Conservation (phyloP, 2,888 invertebrate genomes). For the Drosophila rellima region DNA sequence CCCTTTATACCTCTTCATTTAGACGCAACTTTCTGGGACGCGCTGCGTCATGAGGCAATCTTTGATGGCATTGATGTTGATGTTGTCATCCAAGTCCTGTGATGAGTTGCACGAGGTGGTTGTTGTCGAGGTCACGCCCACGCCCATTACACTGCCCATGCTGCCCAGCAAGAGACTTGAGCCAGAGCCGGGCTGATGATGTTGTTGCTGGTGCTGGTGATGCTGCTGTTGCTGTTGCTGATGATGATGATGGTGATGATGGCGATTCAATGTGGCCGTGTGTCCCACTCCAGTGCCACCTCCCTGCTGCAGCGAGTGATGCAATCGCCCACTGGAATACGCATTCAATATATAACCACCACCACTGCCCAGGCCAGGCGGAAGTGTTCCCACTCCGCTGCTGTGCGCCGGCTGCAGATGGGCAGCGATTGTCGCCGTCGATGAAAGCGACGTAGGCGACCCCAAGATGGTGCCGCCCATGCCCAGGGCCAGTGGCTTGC, state of each 20-base stretch:
- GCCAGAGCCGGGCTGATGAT: slow-evolving; percentile 74
- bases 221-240: slow-evolving; percentile 66
- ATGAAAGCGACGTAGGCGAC: slow-evolving; percentile 83
- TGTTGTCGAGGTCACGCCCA: slow-evolving; percentile 74
- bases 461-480: slow-evolving; percentile 74
- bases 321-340: slow-evolving; percentile 66
- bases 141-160: slow-evolving; percentile 69
- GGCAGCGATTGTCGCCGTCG: slow-evolving; percentile 79
- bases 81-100: slow-evolving; percentile 86
- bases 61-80: slow-evolving; percentile 94
- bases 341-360: slow-evolving; percentile 81
- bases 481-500: slow-evolving; percentile 55
- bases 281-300: slow-evolving; percentile 49
- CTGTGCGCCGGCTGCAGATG: slow-evolving; percentile 63
- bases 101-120: slow-evolving; percentile 84
- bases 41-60: slow-evolving; percentile 94
- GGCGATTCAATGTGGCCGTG: slow-evolving; percentile 70
- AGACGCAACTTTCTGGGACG: slow-evolving; percentile 95
- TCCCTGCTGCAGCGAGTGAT: slow-evolving; percentile 64
- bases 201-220: slow-evolving; percentile 56
- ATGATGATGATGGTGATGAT: slow-evolving; percentile 67
- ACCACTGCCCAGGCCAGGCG: slow-evolving; percentile 82
- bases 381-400: slow-evolving; percentile 79
- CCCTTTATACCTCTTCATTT: slow-evolving; percentile 82
- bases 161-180: slow-evolving; percentile 77